Evolutionary conservation across 2,888 invertebrate species (phyloP).

Genomic region (Piscicola geometra): DNA sequence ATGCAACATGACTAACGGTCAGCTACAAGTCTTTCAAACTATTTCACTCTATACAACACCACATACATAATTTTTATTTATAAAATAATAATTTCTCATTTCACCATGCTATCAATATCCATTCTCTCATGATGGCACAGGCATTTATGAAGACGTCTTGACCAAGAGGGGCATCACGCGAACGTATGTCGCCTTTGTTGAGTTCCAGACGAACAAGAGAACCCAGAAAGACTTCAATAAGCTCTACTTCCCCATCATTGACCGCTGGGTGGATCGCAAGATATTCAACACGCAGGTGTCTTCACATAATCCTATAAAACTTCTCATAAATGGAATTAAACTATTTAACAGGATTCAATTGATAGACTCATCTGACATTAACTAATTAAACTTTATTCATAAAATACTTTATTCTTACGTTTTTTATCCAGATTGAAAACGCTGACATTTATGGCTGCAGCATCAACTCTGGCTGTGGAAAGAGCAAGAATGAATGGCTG

Average conservation of each 20-base stretch:
- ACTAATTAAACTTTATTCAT: not conserved
- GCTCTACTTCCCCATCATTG: constrained; percentile 14
- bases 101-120: too few species aligned
- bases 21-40: not conserved
- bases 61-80: too few species aligned
- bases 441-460: constrained; percentile 19
- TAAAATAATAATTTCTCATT: too few species aligned
- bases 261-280: constrained; percentile 21
- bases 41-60: not conserved
- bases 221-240: not conserved
- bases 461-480: constrained; percentile 24
- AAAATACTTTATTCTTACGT: not conserved
- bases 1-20: constrained; percentile 13
- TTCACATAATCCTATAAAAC: too few species aligned
- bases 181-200: constrained; percentile 23
- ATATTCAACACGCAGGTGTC: constrained; percentile 28
- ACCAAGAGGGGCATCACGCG: not conserved
- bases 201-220: constrained; percentile 3
- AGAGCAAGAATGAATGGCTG: not conserved
- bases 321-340: too few species aligned
- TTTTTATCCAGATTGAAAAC: constrained; percentile 14
- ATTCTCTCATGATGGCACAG: too few species aligned
- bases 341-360: too few species aligned
- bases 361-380: too few species aligned
- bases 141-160: not conserved